These are phyloP conservation scores for Microcebus lehilahytsara DNA, from an alignment of 2,113 vertebrate species.

Conservation along the genomic window DNA sequence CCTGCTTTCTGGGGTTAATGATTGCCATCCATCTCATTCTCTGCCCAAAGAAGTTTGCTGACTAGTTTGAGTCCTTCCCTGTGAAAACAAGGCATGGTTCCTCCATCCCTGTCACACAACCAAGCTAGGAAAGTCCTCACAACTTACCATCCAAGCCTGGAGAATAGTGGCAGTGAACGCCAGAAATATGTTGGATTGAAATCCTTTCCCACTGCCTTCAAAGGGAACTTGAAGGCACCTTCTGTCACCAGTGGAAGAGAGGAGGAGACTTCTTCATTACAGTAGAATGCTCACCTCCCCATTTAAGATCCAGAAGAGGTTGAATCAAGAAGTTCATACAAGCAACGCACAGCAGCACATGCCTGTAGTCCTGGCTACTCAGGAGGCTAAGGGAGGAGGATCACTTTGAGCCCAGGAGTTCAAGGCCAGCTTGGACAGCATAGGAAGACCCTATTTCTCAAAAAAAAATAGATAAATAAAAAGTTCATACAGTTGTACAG, in stretches of 20 bases:
- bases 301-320: background rate
- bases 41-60: background rate
- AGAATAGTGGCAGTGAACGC: background rate
- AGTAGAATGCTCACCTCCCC: background rate
- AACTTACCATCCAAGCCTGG: too few relatives aligned
- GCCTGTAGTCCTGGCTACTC: too few relatives aligned
- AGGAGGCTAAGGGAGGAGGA: too few relatives aligned
- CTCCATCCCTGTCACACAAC: background rate
- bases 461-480: background rate
- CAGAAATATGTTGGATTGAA: background rate
- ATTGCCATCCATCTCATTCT: background rate
- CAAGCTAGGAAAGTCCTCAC: background rate
- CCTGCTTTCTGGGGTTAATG: background rate
- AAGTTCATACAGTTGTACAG: background rate
- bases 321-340: background rate
- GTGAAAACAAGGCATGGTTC: background rate
- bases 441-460: too few relatives aligned
- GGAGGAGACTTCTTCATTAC: background rate
- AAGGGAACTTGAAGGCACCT: background rate
- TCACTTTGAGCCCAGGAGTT: too few relatives aligned
- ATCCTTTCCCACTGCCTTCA: background rate
- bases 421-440: too few relatives aligned
- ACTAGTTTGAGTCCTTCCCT: background rate
- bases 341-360: too few relatives aligned
- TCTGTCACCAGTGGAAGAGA: background rate